These are phyloP conservation scores for Dendronephthya gigantea DNA, from an alignment of 64 coral and sea anemone genomes.

Conservation along the genomic window DNA sequence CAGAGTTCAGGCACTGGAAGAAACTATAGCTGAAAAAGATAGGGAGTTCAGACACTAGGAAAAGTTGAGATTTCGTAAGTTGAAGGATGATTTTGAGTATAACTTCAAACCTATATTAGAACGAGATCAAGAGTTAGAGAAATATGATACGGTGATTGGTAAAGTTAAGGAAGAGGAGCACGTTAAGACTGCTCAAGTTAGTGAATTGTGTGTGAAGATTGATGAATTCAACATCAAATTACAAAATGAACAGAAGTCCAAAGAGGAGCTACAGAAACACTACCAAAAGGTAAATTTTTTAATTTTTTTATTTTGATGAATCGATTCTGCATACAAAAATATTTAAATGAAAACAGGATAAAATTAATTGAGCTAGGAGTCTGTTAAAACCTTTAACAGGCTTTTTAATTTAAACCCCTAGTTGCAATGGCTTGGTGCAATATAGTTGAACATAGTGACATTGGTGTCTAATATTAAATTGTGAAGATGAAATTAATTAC, in stretches of 20 bases:
- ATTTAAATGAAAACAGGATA: too few species aligned
- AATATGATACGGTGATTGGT: slow-evolving; percentile 63
- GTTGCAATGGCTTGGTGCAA: too few species aligned
- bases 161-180: slow-evolving; percentile 52
- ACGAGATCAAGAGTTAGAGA: slow-evolving; percentile 71
- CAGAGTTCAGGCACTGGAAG: slow-evolving; percentile 53
- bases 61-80: slow-evolving; percentile 63
- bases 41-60: slow-evolving; percentile 52
- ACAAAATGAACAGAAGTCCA: slow-evolving; percentile 49
- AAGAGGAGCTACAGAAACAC: slow-evolving; percentile 73
- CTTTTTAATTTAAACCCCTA: too few species aligned
- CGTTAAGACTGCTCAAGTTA: slow-evolving; percentile 58
- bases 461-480: too few species aligned
- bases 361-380: too few species aligned
- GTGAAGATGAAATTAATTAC: too few species aligned
- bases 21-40: slow-evolving; percentile 57
- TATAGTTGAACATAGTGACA: too few species aligned
- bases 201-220: slow-evolving; percentile 74
- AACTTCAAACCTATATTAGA: slow-evolving; percentile 74
- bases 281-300: slow-evolving; percentile 77
- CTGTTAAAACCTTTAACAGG: too few species aligned
- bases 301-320: not conserved
- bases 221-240: slow-evolving; percentile 73
- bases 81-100: slow-evolving; percentile 94
- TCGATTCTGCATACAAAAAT: too few species aligned